A percentile compares a stretch with the other conserved stretches of the same genome.
Conservation (phyloP, 2,797 vertebrate species). For the Petrocephalus sullivani region DNA sequence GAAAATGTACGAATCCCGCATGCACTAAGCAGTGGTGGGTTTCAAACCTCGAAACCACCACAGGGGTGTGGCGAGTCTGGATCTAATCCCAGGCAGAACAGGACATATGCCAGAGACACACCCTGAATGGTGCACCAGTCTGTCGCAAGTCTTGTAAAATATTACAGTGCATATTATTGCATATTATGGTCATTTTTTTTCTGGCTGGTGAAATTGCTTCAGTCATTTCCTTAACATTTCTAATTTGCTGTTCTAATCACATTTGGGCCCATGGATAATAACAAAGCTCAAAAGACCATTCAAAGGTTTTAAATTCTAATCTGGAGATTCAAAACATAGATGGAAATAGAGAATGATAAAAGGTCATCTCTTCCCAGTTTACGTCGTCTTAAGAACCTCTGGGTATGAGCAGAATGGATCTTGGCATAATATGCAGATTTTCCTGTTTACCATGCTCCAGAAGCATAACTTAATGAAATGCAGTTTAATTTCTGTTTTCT, state of each 20-base stretch:
- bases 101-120: neutral
- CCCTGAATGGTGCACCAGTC: neutral
- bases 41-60: no score
- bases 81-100: neutral
- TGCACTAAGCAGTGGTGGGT: no score
- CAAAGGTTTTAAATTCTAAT: neutral
- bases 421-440: neutral
- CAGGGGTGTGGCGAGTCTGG: neutral
- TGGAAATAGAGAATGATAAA: neutral
- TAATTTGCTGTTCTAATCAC: slow-evolving; percentile 1
- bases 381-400: neutral
- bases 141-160: neutral
- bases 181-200: neutral
- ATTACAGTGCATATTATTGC: neutral
- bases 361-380: neutral
- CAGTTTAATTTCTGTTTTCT: neutral
- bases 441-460: neutral
- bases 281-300: neutral
- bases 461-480: neutral
- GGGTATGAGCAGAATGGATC: neutral
- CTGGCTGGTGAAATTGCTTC: neutral
- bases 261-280: neutral
- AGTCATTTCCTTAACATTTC: neutral
- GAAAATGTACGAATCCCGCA: neutral
- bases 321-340: neutral